A percentile compares a stretch with the other conserved stretches of the same genome.
phyloP scores from a whole-genome alignment of 2,888 invertebrate species.

The Anodontia alba region DNA sequence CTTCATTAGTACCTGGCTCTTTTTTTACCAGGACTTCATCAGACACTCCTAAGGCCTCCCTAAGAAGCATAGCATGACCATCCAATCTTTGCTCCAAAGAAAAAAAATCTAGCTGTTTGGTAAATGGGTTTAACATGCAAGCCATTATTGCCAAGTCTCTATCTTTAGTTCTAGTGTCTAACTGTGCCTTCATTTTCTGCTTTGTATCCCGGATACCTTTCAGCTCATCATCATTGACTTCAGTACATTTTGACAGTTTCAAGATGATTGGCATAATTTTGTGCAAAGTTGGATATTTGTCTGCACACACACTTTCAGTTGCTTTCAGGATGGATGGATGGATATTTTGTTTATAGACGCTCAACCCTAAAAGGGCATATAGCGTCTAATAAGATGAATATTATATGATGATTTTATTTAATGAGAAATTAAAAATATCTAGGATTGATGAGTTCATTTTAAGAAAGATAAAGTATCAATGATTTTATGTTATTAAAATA shows the following conservation, averaged over 20 bases:
- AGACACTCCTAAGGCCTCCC: not conserved
- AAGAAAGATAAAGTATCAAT: too few species aligned
- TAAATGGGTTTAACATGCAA: constrained; percentile 11
- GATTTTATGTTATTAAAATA: too few species aligned
- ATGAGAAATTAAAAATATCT: too few species aligned
- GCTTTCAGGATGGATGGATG: constrained; percentile 1
- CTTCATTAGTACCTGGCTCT: not conserved
- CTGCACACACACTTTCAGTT: constrained; percentile 20
- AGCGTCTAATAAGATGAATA: too few species aligned
- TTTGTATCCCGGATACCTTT: not conserved
- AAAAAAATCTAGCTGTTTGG: constrained; percentile 2
- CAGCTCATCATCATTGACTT: constrained; percentile 1
- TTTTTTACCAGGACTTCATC: not conserved
- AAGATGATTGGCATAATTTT: constrained; percentile 8
- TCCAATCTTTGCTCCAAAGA: not conserved
- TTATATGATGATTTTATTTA: too few species aligned
- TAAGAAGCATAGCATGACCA: not conserved
- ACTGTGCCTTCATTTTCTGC: not conserved
- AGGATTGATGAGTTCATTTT: too few species aligned
- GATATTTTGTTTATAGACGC: too few species aligned
- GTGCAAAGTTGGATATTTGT: constrained; percentile 12
- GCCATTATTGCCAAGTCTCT: not conserved
- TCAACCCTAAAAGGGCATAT: too few species aligned
- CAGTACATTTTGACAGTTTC: not conserved
- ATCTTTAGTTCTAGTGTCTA: not conserved